Evolutionary conservation across 2,113 vertebrate genomes (phyloP), one percentile per base, ranked within the genome.

Genomic region (Tachycineta bicolor): DNA sequence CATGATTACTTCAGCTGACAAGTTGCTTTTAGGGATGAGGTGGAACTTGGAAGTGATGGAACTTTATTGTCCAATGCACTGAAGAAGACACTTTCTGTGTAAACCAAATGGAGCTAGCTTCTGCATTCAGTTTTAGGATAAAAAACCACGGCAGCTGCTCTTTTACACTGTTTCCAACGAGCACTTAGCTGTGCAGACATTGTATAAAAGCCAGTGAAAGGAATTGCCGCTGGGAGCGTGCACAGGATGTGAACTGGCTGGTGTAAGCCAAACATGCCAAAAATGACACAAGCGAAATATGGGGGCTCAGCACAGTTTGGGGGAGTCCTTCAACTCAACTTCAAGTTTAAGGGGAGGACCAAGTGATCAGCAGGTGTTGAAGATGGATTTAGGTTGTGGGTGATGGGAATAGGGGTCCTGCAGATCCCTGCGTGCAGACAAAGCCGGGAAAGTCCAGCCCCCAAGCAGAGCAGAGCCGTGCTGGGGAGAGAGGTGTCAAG

Each of bases 201-300:
- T 26, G 33, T 19, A 4, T 19, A 21, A n/a, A 20, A 56, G 11
- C 7, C 20, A 22, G n/a, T 11, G 44, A 10, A 18, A 33, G 25
- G 11, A 33, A 7, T 0, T 2, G 3, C 22, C 37, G 37, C 63
- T 0, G 11, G 34, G 18, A 44, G 28, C 9, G 4, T 1, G 22
- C 22, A 3, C 19, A 14, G 11, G 18, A 28, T 9, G 20, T 10
- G 49, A 85, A 14, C 55, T 9, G 24, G 10, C 24, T 41, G 23
- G 12, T 65, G 19, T 6, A 4, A 75, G 41, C 11, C 37, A 56
- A 37, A 34, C 21, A 3, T 11, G 16, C 9, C 4, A 31, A 67
- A 75, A 34, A 4, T 1, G 1, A 7, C 52, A 4, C 31, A 4
- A 34, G 37, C 4, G 60, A 34, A 25, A 19, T 52, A 18, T 7